Base-by-base conservation (phyloP, 2,113 vertebrate species). In the Danio rerio region DNA sequence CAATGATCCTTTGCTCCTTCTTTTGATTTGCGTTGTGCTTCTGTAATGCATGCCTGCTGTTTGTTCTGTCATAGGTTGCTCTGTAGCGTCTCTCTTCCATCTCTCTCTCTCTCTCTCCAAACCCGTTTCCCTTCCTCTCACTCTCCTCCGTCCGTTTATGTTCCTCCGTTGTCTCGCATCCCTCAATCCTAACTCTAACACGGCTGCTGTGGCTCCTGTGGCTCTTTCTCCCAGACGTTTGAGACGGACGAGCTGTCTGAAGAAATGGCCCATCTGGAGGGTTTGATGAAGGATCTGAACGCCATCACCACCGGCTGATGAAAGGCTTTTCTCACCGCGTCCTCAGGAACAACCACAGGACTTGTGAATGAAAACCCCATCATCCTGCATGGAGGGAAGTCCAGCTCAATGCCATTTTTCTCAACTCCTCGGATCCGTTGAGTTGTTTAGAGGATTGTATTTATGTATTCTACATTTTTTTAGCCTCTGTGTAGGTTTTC, bases 261-360 rank as follows among this genome's bases (percentile, higher is more conserved):
- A 94, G 98, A 99, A 92, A 99, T 99, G 98, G 97, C 97, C 90
- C 97, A 99, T 90, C 96, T 99, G 89, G 98, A 99, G 94, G 98
- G 98, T 91, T 94, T 99, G 40, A 99, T 99, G 98, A 99, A 99
- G 95, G 98, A 99, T 95, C 97, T 99, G 87, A 99, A 99, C 5
- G 97, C 98, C 93, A 99, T 99, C 94, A 99, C 98, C 6, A 96
- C 95, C 69, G 95, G 95, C 68, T 96, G 94, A 86, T 93, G 63
- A 78, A 90, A 69, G 6, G 58, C n/a, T 59, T 59, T 59, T 59
- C 58, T 59, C 31, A 71, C 81, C 90, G 89, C 91, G 87, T 89
- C 93, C 92, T 94, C 92, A 94, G 94, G 91, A 92, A 92, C 89
- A 92, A 93, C 91, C 89, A 9, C 31, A 86, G 81, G 89, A 91